phyloP scores from a whole-genome alignment of 2,888 invertebrate genomes.

The Deilephila porcellus region DNA sequence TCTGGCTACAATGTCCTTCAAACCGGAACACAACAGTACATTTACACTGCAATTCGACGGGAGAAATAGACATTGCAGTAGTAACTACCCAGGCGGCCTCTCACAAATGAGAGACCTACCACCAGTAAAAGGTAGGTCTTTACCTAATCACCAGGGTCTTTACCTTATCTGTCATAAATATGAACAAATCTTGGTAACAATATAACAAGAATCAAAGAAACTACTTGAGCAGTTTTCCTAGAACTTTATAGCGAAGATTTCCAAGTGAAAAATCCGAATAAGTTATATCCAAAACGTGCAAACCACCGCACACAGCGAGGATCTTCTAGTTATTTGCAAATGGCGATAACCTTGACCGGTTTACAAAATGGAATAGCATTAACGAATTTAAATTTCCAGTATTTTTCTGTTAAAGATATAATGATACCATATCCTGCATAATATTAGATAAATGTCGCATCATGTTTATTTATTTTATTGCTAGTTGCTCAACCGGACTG shows the following conservation, averaged over 20 bases:
- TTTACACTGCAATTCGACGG: no score
- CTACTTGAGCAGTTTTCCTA: no score
- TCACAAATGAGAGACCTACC: no score
- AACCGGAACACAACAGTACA: no score
- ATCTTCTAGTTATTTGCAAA: background rate
- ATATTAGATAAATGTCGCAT: background rate
- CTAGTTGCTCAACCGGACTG: background rate
- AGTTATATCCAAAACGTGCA: background rate
- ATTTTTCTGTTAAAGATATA: background rate
- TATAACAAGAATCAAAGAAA: no score
- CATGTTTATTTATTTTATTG: slow-evolving; percentile 1
- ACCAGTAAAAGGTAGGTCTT: no score
- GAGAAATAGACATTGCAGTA: no score
- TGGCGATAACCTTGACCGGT: slow-evolving; percentile 1
- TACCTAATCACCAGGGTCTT: no score
- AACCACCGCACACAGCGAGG: background rate
- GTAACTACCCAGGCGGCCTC: no score
- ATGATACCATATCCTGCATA: background rate
- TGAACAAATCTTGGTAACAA: no score
- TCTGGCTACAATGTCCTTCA: no score
- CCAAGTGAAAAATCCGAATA: background rate
- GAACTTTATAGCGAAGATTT: background rate
- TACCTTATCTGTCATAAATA: no score
- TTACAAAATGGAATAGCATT: background rate
- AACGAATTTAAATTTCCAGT: background rate